These are phyloP conservation scores for Sparus aurata DNA, from an alignment of 2,797 vertebrate genomes.

Conservation along the genomic window DNA sequence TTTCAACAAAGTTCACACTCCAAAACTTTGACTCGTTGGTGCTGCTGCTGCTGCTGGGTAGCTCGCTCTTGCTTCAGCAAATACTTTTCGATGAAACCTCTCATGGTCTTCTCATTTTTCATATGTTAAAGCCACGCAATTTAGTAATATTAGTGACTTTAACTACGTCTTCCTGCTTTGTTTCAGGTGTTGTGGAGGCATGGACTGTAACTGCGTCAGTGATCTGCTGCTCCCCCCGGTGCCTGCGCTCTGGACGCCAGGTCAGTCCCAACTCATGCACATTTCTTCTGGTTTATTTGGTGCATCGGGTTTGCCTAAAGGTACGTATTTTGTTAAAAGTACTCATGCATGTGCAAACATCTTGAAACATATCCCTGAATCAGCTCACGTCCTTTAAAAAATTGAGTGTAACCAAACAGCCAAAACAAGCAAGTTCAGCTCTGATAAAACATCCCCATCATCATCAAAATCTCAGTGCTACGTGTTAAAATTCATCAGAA, in stretches of 20 bases:
- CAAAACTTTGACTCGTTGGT: constrained; percentile 28
- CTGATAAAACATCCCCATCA: constrained; percentile 28
- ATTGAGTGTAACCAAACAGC: constrained; percentile 16
- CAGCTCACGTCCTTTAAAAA: constrained; percentile 6
- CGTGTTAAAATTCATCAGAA: constrained; percentile 34
- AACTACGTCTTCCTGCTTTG: constrained; percentile 7
- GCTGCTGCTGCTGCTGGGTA: not conserved
- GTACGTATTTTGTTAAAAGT: constrained; percentile 1
- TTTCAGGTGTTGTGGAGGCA: constrained; percentile 86
- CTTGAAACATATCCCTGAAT: constrained; percentile 20
- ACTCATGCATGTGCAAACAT: constrained; percentile 10
- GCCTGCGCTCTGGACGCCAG: constrained; percentile 95
- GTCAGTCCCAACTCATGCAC: constrained; percentile 74
- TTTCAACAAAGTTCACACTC: constrained; percentile 62
- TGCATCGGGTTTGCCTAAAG: constrained; percentile 12
- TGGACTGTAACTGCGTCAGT: constrained; percentile 97
- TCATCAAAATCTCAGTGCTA: constrained; percentile 34
- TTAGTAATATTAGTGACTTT: not conserved
- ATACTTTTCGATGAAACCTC: not conserved
- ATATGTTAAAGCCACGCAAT: constrained; percentile 2
- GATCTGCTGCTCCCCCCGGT: constrained; percentile 94
- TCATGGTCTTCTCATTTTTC: not conserved
- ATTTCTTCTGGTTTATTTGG: constrained; percentile 3
- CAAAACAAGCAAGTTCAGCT: constrained; percentile 38
- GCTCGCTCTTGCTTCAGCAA: constrained; percentile 1